Conservation (phyloP, 2,113 vertebrate species). For the Rhinoptilus africanus region DNA sequence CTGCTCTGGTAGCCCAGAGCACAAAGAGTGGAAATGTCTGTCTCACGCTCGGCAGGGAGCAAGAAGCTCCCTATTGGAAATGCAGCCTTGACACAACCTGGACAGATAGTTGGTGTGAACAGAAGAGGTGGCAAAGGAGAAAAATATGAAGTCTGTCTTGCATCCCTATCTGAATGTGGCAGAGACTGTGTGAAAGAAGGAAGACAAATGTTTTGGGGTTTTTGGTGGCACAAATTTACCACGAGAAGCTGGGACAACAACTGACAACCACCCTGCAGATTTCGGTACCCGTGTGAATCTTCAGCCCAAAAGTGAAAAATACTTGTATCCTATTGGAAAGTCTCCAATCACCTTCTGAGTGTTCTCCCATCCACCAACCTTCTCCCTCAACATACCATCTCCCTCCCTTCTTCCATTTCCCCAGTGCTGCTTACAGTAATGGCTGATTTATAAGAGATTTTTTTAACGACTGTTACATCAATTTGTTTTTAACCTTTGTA, state of each 20-base stretch:
- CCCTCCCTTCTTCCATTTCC: background rate
- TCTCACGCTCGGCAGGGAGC: background rate
- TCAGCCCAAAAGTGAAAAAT: background rate
- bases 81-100: background rate
- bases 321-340: background rate
- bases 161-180: background rate
- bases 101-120: background rate
- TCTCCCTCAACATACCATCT: background rate
- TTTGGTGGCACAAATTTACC: background rate
- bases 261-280: background rate
- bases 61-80: background rate
- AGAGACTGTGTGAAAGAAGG: background rate
- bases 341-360: background rate
- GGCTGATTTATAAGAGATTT: background rate
- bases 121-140: background rate
- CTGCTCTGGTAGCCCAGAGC: background rate
- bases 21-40: background rate
- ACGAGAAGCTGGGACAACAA: background rate
- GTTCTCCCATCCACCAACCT: background rate
- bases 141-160: background rate
- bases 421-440: background rate
- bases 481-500: background rate
- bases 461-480: background rate
- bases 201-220: rapidly evolving
- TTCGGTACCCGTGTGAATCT: background rate